phyloP scores from a whole-genome alignment of 1,140 invertebrate genomes.

The Camponotus floridanus region DNA sequence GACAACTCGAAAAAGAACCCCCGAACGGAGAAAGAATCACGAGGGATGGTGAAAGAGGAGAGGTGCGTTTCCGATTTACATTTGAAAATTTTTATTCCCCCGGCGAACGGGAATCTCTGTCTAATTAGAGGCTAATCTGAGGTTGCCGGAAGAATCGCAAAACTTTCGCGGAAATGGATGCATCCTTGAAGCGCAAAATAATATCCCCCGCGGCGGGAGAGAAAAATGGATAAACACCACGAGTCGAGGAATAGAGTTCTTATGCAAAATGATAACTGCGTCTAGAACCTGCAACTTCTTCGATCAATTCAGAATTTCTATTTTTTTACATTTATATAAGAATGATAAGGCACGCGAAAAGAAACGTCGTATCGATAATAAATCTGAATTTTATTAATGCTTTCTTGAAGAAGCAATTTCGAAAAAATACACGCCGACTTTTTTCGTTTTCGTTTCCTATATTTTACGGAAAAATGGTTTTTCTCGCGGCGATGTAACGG shows the following conservation, averaged over 20 bases:
- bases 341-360: neutral
- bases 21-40: slow-evolving; percentile 40
- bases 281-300: neutral
- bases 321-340: neutral
- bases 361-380: neutral
- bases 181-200: neutral
- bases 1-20: slow-evolving; percentile 24
- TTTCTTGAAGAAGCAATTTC: slow-evolving; percentile 7
- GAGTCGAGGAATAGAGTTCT: neutral
- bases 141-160: slow-evolving; percentile 21
- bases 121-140: slow-evolving; percentile 37
- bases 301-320: neutral
- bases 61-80: slow-evolving; percentile 24
- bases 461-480: neutral
- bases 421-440: neutral
- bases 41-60: neutral
- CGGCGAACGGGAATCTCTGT: neutral
- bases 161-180: neutral
- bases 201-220: neutral
- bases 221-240: neutral
- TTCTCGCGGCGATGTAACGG: slow-evolving; percentile 30
- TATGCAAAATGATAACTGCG: neutral
- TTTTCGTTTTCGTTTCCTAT: neutral
- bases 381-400: neutral
- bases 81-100: neutral